Conservation (phyloP, 2,888 invertebrate genomes). For the Lathronympha strigana region DNA sequence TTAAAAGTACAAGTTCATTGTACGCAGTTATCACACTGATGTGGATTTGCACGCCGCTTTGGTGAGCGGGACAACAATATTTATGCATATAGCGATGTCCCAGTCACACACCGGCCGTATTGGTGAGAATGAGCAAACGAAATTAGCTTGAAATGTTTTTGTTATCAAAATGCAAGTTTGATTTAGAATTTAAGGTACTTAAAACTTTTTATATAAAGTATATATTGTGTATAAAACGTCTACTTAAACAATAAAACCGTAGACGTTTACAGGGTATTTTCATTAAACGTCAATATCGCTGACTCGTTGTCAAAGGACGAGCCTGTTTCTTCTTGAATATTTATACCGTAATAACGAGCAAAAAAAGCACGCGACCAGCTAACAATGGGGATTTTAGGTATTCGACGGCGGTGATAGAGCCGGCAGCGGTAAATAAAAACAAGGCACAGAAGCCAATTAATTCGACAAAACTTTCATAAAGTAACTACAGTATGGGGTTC, state of each 20-base stretch:
- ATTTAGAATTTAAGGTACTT: neutral
- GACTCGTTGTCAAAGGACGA: constrained; percentile 59
- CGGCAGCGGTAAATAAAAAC: constrained; percentile 21
- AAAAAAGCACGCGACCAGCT: constrained; percentile 59
- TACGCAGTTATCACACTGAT: no score
- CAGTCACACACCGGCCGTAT: no score
- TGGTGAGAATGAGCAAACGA: no score
- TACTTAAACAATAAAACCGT: constrained; percentile 57
- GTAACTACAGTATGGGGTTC: no score
- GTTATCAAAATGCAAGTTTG: no score
- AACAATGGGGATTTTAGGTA: constrained; percentile 58
- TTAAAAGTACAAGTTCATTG: no score
- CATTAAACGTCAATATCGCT: constrained; percentile 68
- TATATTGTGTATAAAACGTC: constrained; percentile 53
- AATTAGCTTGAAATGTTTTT: no score
- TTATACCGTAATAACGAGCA: constrained; percentile 65
- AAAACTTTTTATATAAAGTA: constrained; percentile 43
- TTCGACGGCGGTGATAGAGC: constrained; percentile 15
- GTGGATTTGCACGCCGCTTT: no score
- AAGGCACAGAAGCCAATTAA: constrained; percentile 14
- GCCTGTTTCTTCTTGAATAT: constrained; percentile 67
- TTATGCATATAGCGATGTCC: no score
- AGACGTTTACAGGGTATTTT: constrained; percentile 61
- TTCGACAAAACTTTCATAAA: neutral
- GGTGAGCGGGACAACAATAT: no score